Conservation (phyloP, 2,888 invertebrate species). For the Drosophila formosana region DNA sequence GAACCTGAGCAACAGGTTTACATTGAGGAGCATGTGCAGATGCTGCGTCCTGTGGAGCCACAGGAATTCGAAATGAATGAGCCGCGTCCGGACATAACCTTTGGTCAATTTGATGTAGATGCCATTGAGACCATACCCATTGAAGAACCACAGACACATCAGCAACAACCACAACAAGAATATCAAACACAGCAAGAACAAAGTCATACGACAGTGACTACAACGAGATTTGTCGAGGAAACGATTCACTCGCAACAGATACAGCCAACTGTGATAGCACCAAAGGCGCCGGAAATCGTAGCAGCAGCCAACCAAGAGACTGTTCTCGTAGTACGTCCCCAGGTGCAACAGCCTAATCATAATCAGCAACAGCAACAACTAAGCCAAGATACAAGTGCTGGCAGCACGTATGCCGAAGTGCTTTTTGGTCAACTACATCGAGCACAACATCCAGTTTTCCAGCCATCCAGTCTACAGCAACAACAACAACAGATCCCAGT, state of each 20-base stretch:
- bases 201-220: constrained; percentile 21
- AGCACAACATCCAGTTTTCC: constrained; percentile 82
- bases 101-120: constrained; percentile 83
- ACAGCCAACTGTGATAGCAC: constrained; percentile 61
- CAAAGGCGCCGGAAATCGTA: constrained; percentile 34
- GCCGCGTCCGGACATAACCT: constrained; percentile 81
- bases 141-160: constrained; percentile 32
- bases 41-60: constrained; percentile 68
- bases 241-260: constrained; percentile 40
- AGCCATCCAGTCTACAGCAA: constrained; percentile 86
- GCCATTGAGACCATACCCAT: constrained; percentile 81
- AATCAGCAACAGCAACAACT: constrained; percentile 23
- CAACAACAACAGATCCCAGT: constrained; percentile 60
- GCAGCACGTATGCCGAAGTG: constrained; percentile 83
- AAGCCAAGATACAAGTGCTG: constrained; percentile 58
- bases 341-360: constrained; percentile 46
- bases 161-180: constrained; percentile 11
- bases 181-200: constrained; percentile 17
- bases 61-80: constrained; percentile 77
- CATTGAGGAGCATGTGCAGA: constrained; percentile 67
- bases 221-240: constrained; percentile 53
- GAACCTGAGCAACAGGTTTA: constrained; percentile 44
- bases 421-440: constrained; percentile 81
- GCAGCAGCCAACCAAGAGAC: constrained; percentile 12
- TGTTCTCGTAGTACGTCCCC: constrained; percentile 49